phyloP scores from a whole-genome alignment of 2,888 invertebrate genomes.

The Antitype chi region DNA sequence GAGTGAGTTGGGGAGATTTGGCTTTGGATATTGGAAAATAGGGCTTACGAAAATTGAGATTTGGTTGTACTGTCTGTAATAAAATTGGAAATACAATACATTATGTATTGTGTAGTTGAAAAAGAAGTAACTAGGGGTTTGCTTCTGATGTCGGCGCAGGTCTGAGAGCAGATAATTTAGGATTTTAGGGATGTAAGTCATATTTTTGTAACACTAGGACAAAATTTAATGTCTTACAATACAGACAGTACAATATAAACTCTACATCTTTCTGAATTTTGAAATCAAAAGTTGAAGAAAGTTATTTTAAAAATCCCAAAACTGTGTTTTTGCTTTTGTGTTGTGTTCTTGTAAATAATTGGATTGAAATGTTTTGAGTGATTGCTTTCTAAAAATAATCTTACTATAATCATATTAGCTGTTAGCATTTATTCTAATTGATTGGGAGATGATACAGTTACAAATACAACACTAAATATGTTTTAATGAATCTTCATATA shows the following conservation, averaged over 20 bases:
- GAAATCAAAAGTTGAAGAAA: background rate
- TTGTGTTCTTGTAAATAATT: slow-evolving; percentile 57
- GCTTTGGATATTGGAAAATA: background rate
- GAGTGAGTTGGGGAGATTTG: slow-evolving; percentile 79
- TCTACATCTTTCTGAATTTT: background rate
- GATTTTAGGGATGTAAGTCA: background rate
- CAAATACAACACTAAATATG: background rate
- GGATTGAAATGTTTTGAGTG: slow-evolving; percentile 64
- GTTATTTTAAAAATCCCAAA: background rate
- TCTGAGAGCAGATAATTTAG: background rate
- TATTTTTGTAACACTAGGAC: background rate
- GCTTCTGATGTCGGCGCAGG: background rate
- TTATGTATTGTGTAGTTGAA: background rate
- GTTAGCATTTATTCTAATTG: slow-evolving; percentile 26
- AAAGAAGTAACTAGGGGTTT: background rate
- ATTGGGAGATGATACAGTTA: slow-evolving; percentile 38
- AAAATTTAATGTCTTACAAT: background rate
- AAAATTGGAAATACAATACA: background rate
- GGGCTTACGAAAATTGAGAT: background rate
- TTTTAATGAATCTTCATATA: background rate
- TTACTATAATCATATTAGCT: slow-evolving; percentile 9
- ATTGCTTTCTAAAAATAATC: slow-evolving; percentile 60
- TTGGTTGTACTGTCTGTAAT: slow-evolving; percentile 30
- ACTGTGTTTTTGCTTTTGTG: slow-evolving; percentile 50
- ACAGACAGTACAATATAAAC: slow-evolving; percentile 20